Evolutionary conservation across 2,113 vertebrate genomes (phyloP).

Genomic region (Numida meleagris): DNA sequence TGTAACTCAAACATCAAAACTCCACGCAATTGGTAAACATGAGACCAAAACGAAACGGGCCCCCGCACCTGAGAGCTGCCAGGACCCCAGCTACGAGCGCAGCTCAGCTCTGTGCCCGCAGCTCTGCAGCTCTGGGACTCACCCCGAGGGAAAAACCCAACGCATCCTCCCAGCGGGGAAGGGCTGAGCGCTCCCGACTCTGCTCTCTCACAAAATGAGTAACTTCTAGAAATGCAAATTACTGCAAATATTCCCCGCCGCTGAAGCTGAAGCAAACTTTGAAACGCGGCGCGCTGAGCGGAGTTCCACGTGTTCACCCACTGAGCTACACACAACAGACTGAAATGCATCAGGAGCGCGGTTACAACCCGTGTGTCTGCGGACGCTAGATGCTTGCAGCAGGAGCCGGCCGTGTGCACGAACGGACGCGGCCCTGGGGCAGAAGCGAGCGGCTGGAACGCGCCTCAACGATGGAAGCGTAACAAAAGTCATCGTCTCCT

Average conservation of each 20-base stretch:
- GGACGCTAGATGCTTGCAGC: too few relatives aligned
- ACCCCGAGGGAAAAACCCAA: background rate
- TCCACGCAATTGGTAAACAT: background rate
- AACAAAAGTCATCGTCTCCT: background rate
- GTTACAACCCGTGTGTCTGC: too few relatives aligned
- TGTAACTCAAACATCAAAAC: background rate
- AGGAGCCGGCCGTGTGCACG: background rate
- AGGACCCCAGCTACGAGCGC: background rate
- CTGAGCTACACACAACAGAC: background rate
- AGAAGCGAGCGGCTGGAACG: background rate
- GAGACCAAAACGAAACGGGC: background rate
- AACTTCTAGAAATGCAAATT: background rate
- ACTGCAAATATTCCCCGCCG: background rate
- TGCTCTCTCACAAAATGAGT: background rate
- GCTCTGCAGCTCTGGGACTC: rapidly evolving
- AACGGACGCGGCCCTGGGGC: background rate
- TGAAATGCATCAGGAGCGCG: too few relatives aligned
- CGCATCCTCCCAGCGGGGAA: background rate
- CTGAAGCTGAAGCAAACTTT: background rate
- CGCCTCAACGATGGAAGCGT: background rate
- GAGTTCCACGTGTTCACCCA: background rate
- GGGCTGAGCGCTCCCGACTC: background rate
- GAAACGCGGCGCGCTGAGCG: rapidly evolving
- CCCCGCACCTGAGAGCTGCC: background rate
- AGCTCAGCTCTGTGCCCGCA: background rate